Evolutionary conservation across 2,797 vertebrate genomes (phyloP).

Genomic region (Gymnopithys bicolor): DNA sequence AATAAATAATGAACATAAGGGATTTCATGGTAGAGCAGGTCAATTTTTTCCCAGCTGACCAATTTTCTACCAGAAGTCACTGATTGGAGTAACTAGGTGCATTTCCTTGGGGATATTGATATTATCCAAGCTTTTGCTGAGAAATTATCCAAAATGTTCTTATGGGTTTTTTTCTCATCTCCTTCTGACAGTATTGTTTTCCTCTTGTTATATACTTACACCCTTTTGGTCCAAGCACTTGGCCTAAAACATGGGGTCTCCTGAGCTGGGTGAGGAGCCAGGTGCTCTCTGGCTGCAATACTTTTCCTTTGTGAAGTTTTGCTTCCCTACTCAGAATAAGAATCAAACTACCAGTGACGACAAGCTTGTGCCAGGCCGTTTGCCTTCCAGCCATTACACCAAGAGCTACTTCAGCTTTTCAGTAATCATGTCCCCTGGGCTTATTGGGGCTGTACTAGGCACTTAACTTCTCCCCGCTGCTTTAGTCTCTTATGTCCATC

Average conservation of each 20-base stretch:
- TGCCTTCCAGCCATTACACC: not conserved
- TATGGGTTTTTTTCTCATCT: rapidly evolving
- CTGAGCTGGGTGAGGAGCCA: not conserved
- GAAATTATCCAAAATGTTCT: not conserved
- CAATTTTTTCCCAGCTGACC: not conserved
- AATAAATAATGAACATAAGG: not conserved
- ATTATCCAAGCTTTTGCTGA: not conserved
- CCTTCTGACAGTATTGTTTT: not conserved
- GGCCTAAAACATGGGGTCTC: not conserved
- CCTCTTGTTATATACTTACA: not conserved
- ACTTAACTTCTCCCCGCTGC: not conserved
- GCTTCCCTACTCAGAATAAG: not conserved
- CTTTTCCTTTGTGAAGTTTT: not conserved
- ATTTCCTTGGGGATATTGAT: not conserved
- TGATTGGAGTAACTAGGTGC: not conserved
- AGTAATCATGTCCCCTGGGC: not conserved
- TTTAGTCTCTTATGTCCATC: not conserved
- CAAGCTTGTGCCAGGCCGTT: not conserved
- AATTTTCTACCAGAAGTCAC: not conserved
- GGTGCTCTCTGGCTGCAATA: not conserved
- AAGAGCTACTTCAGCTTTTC: not conserved
- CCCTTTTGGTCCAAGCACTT: not conserved
- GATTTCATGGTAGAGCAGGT: not conserved
- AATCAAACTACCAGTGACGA: not conserved
- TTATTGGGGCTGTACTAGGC: not conserved